Percentiles rank a stretch among this genome's conserved stretches.
These are phyloP conservation scores for Drosophila borborema DNA, from an alignment of 2,888 invertebrate genomes.

Conservation along the genomic window DNA sequence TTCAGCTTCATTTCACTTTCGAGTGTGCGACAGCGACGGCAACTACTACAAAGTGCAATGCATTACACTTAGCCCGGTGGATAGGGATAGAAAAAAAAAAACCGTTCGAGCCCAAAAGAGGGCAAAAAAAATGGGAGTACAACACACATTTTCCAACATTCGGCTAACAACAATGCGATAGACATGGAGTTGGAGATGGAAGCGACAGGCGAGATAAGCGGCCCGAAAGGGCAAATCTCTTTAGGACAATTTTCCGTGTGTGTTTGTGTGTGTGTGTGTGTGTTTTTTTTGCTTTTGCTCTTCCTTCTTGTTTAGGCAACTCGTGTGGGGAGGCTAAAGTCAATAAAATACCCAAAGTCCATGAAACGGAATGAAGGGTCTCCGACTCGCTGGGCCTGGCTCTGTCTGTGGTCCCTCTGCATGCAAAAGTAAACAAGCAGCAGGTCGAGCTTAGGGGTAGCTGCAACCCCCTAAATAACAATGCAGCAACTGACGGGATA, in stretches of 20 bases:
- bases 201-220: conserved; percentile 51
- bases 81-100: conserved; percentile 5
- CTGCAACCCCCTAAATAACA: conserved; percentile 27
- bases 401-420: conserved; percentile 13
- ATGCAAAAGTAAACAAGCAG: conserved; percentile 59
- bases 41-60: conserved; percentile 52
- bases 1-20: conserved; percentile 84
- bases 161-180: conserved; percentile 73
- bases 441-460: conserved; percentile 54
- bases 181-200: conserved; percentile 22
- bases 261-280: not conserved
- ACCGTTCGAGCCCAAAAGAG: not conserved
- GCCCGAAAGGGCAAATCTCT: conserved; percentile 36
- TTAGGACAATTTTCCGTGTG: conserved; percentile 28
- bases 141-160: conserved; percentile 74
- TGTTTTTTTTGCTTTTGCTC: not conserved
- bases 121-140: conserved; percentile 1
- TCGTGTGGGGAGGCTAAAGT: conserved; percentile 42
- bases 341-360: conserved; percentile 65
- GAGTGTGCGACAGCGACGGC: conserved; percentile 70
- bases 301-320: conserved; percentile 18
- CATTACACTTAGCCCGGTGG: conserved; percentile 54
- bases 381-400: not conserved
- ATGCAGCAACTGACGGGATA: conserved; percentile 5
- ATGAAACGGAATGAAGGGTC: conserved; percentile 26